Evolutionary conservation across 2,888 invertebrate genomes (phyloP), one percentile per base, ranked within the genome.

Genomic region (Hetaerina titia): DNA sequence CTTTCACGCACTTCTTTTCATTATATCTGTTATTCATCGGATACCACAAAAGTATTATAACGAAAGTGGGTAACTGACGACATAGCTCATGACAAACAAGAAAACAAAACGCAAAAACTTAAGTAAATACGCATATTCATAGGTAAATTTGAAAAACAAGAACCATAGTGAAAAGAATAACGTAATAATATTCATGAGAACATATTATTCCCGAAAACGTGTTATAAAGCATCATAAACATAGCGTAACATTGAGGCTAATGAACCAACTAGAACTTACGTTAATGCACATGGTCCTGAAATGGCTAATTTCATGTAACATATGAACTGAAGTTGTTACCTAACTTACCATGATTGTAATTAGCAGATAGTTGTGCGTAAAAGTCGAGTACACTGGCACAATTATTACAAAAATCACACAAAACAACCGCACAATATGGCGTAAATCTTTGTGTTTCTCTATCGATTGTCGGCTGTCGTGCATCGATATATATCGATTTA

Each of bases 401-500:
- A 92, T 69, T 69, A 92, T 56, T 56, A 56, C 92, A 92, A 92
- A 92, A 92, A 92, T 64, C 92, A 92, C 92, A 92, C 92, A 92
- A 92, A 92, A 92, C 92, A 92, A 92, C 92, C 92, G 92, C 92
- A 92, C 92, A 92, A 92, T 92, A 92, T 92, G 92, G 92, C 92
- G 92, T 92, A 56, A 92, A 56, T 69, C 56, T 92, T 69, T 56
- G 56, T 92, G 45, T 92, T 92, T 56, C 45, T 56, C 64, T 92
- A 69, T 92, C 92, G 92, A 92, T 56, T 92, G 69, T 92, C 69
- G 69, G 69, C 13, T 56, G 22, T 31, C 69, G 15, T 22, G 9
- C 64, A 17, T 90, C 90, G 90, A 90, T 25, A 15, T 19, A 0
- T 22, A 13, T 69, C 92, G 92, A 92, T 74, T 56, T 45, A n/a